Conservation (phyloP, 2,113 vertebrate genomes). For the Toxostoma redivivum region DNA sequence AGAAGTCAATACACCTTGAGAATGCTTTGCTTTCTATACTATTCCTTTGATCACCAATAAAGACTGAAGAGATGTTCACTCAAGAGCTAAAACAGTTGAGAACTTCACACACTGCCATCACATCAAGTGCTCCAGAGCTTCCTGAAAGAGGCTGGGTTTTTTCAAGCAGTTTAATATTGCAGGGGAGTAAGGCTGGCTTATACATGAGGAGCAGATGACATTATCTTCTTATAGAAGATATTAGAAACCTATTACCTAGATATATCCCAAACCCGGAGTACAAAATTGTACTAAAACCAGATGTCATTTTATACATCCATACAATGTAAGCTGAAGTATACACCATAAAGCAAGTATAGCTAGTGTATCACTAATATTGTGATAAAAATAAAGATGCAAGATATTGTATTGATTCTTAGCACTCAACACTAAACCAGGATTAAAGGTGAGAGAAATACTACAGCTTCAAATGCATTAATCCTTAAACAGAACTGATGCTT, state of each 20-base stretch:
- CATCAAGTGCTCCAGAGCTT: background rate
- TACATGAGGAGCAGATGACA: background rate
- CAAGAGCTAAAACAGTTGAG: background rate
- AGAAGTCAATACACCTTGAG: background rate
- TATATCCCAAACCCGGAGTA: background rate
- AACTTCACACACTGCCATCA: background rate
- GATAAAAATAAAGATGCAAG: background rate
- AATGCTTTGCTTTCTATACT: background rate
- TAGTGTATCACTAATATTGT: background rate
- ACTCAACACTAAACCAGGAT: background rate
- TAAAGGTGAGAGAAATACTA: background rate
- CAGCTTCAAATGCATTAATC: background rate
- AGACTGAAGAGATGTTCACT: background rate
- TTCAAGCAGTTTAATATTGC: background rate
- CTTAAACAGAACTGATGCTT: background rate
- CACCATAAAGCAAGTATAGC: background rate
- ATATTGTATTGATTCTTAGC: background rate
- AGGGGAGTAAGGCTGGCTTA: background rate
- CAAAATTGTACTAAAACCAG: background rate
- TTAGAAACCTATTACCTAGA: background rate
- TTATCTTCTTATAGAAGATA: background rate
- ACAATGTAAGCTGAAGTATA: background rate
- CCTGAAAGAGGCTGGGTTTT: background rate
- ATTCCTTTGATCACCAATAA: background rate
- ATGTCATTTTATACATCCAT: background rate